Base-by-base conservation (phyloP, 2,113 vertebrate genomes). In the Saguinus imperator region DNA sequence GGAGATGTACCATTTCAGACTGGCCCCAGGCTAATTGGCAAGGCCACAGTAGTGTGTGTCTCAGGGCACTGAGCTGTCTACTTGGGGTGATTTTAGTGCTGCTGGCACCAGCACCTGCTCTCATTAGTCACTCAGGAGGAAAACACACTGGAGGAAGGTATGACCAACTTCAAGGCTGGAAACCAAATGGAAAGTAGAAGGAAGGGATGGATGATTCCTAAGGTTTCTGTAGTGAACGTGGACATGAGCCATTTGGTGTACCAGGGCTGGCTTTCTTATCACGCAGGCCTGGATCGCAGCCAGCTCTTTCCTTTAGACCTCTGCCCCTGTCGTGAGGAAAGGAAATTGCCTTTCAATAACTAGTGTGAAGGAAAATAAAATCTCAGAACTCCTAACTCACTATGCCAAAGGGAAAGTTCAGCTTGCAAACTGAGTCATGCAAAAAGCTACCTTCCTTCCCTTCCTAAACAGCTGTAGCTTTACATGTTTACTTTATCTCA, bases 181-280 rank as follows among this genome's bases (percentile, higher is more conserved):
- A 20, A 79, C 16, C 77, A 16, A 11, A 6, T 29, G 45, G 80
- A 27, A 90, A 88, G 14, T 12, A 50, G 12, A 72, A 11, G 61
- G 55, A 61, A 35, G 32, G 40, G 48, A 23, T 1, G 8, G 35
- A 43, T 20, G 27, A 5, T 11, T 64, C 8, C 57, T 55, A 35
- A 66, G 23, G 9, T 37, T 87, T 83, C 85, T 4, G 0, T 45
- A 21, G 40, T 40, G 21, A n/a, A 55, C 0, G 5, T 70, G 70
- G 10, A 81, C 0, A 1, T 6, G n/a, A 40, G 8, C 8, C 17
- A 0, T 2, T 40, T 43, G 8, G 45, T 32, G 79, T 17, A 21
- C 21, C 10, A 8, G 1, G 23, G 8, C 72, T 5, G 6, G 27
- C 8, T 27, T 50, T 75, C 43, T 72, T 73, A 1, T 81, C 72